Base-by-base conservation (phyloP, 2,888 invertebrate genomes). In the Euphydryas editha region DNA sequence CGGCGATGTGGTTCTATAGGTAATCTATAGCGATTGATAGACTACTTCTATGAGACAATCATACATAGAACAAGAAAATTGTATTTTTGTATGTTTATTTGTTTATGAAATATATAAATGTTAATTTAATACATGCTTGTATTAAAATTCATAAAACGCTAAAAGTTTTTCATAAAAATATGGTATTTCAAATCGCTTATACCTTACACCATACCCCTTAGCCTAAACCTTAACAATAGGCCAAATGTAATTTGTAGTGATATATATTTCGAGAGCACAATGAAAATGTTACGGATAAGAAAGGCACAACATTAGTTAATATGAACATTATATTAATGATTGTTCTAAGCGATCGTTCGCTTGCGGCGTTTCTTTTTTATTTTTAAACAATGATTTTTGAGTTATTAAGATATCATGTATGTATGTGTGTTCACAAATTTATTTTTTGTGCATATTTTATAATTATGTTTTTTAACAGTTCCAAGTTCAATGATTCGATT, bases 181-280 rank as follows among this genome's bases (percentile, higher is more conserved):
- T 5, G 2, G 3, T 18, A 36, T 46, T 18, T 13, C 7, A 44
- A 54, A 46, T 37, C 47, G 56, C 63, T 68, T 68, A 8, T 60
- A 1, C 68, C 78, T 83, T 84, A 55, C 0, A 71, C 84, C 83
- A 70, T 59, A 73, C 76, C 57, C 49, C 69, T 65, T 69, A 76
- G 79, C 80, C 73, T 72, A 79, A 81, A 80, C 79, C 76, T 81
- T 82, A 90, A 91, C 90, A 91, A 91, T 90, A 80, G 82, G 75
- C 73, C 71, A 73, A 81, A 78, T 80, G 84, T 89, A 88, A 88
- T 90, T 88, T 89, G 88, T 86, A 82, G 80, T 88, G 88, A 89
- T 88, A 86, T 84, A 89, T 72, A 86, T 87, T 83, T 82, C 78
- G 78, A 85, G 83, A 86, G 83, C 84, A 87, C 86, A 86, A 82